Evolutionary conservation across 1,140 invertebrate species (phyloP), one percentile per base, ranked within the genome.

Genomic region (Amyelois transitella): DNA sequence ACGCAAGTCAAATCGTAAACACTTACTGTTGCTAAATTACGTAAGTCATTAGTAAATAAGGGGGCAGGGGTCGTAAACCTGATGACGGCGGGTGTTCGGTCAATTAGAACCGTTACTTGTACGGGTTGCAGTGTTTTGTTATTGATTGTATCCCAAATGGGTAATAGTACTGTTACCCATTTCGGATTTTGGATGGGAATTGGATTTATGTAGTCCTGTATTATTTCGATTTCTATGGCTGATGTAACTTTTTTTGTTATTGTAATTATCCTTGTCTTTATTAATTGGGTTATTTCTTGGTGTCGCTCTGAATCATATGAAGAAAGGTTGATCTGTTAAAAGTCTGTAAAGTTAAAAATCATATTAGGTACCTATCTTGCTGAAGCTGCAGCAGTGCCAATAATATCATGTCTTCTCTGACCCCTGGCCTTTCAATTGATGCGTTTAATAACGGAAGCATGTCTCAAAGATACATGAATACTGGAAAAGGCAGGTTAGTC

Each of bases 381-480:
- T 24, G 22, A 24, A 5, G 8, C 22, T 8, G 8, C 3, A 24
- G 8, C 22, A 3, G 22, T 24, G 3, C 3, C 22, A 24, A 24
- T 5, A 24, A 24, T 24, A 24, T 62, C 59, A 62, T 62, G 67
- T 66, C 60, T 73, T 69, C 71, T 73, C 69, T 68, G 58, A 47
- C 47, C 64, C 58, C 52, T 55, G 62, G 59, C 58, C 57, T 43
- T 66, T 66, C 60, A 71, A 76, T 71, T 76, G 70, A 76, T 76
- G 70, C 66, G 66, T 73, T 76, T 73, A 76, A 76, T 76, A 76
- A 71, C 62, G 68, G 67, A 69, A 72, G 62, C 63, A 67, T 50
- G 70, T 69, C 54, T 59, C 50, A 61, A 53, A 17, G 43, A 44
- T 44, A 14, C 7, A 17, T 18, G 14, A 38, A 38, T 44, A 52